A percentile compares a stretch with the other conserved stretches of the same genome.
phyloP scores from a whole-genome alignment of 2,888 invertebrate species.

The Eurytoma adleriae region DNA sequence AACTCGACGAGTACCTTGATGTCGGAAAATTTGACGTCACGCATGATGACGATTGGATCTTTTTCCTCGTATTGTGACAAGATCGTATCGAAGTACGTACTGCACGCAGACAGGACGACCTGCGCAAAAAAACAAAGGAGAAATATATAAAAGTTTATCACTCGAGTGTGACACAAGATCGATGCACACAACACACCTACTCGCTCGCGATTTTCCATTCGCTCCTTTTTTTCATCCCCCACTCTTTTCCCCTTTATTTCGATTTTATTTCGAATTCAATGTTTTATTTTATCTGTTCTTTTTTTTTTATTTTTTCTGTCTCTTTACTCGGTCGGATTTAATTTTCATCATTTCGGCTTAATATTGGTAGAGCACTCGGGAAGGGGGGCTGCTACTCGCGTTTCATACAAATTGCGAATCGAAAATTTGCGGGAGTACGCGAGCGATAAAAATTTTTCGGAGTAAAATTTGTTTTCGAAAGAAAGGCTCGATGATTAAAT shows the following conservation, averaged over 20 bases:
- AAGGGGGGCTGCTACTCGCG: not conserved
- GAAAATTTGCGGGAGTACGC: conserved; percentile 32
- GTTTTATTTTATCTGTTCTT: conserved; percentile 30
- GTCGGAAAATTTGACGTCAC: conserved; percentile 94
- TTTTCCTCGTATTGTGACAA: conserved; percentile 89
- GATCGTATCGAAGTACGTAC: conserved; percentile 92
- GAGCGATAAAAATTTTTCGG: conserved; percentile 1
- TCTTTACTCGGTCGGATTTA: not conserved
- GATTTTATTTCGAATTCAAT: conserved; percentile 44
- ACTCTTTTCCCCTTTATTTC: conserved; percentile 15
- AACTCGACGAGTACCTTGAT: conserved; percentile 93
- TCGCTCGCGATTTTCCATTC: not conserved
- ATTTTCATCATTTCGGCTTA: conserved; percentile 43
- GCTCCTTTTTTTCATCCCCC: not conserved
- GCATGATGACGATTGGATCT: conserved; percentile 90
- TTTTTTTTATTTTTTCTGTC: not conserved
- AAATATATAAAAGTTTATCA: conserved; percentile 49
- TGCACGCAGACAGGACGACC: conserved; percentile 94
- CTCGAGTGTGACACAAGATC: conserved; percentile 43
- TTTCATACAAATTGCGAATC: conserved; percentile 7
- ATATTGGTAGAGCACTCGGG: not conserved
- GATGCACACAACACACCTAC: conserved; percentile 13
- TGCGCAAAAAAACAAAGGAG: conserved; percentile 72
- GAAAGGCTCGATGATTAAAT: conserved; percentile 12
- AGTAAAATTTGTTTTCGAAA: conserved; percentile 18